Evolutionary conservation across 2,888 invertebrate genomes (phyloP), one percentile per base, ranked within the genome.

Genomic region (Torymus auratus): DNA sequence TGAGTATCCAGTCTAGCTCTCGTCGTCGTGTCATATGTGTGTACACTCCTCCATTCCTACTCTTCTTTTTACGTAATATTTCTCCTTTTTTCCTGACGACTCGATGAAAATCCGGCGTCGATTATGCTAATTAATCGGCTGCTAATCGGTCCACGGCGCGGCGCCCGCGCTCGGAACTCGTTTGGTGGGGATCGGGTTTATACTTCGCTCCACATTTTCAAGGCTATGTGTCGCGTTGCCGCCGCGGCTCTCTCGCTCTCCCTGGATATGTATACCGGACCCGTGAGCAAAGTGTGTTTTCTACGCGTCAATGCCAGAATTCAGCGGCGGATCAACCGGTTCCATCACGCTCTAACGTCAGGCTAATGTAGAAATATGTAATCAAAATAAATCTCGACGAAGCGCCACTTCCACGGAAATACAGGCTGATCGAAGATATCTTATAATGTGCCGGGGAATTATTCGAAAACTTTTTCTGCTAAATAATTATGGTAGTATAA

Each of bases 121-220:
- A 85, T 87, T 86, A 86, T 86, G 87, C 83, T 87, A 87, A 87
- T 87, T 85, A 85, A 87, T 87, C 85, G 86, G 82, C 84, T 83
- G 83, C 85, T 85, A 85, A 86, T 85, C 84, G 85, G 81, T 84
- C 80, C 28, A 73, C 61, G 80, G 71, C 74, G 62, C 77, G 78
- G 70, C 79, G 73, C 60, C 41, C 41, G 41, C 41, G 41, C 71
- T 69, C 55, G 28, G 74, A 84, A 81, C 84, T 81, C 65, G 83
- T 85, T 85, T 82, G 77, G 41, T 41, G 7, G 41, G 83, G 80
- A 73, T 75, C 78, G 80, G 55, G 75, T 78, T 65, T 78, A 53
- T 69, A 80, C 80, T 78, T 78, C 82, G 82, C 82, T 85, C 84
- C 83, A 85, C 81, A 84, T 83, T 82, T 76, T 82, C 82, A 82